These are phyloP conservation scores for Armadillidium nasatum DNA, from an alignment of 1,140 invertebrate species.

Conservation along the genomic window DNA sequence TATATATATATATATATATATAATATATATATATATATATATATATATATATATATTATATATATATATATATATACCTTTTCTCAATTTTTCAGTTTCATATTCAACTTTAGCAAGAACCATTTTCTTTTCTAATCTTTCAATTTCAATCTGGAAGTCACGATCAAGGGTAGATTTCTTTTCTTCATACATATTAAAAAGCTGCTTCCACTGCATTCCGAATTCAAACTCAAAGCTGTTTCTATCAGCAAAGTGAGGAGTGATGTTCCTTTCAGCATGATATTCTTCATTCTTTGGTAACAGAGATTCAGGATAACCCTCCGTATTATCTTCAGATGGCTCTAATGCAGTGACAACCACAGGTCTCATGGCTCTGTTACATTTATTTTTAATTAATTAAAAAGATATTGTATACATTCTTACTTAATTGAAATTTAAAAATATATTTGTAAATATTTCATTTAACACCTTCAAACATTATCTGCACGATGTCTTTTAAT, in stretches of 20 bases:
- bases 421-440: background rate
- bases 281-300: conserved; percentile 38
- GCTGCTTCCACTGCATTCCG: conserved; percentile 40
- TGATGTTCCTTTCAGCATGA: conserved; percentile 32
- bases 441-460: no score
- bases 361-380: conserved; percentile 17
- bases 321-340: conserved; percentile 40
- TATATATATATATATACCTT: conserved; percentile 24
- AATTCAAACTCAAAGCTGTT: conserved; percentile 39
- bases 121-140: conserved; percentile 35
- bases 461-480: no score
- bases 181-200: conserved; percentile 42
- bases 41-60: conserved; percentile 15
- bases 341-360: conserved; percentile 33
- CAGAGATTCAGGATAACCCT: conserved; percentile 37
- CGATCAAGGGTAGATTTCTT: conserved; percentile 38
- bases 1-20: conserved; percentile 13
- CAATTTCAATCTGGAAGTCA: conserved; percentile 39
- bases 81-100: conserved; percentile 38
- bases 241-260: conserved; percentile 36
- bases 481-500: no score
- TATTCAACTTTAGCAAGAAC: conserved; percentile 37
- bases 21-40: conserved; percentile 12
- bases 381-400: background rate
- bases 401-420: background rate